These are phyloP conservation scores for Heliconius eleuchia DNA, from an alignment of 1,140 invertebrate species.

Conservation along the genomic window DNA sequence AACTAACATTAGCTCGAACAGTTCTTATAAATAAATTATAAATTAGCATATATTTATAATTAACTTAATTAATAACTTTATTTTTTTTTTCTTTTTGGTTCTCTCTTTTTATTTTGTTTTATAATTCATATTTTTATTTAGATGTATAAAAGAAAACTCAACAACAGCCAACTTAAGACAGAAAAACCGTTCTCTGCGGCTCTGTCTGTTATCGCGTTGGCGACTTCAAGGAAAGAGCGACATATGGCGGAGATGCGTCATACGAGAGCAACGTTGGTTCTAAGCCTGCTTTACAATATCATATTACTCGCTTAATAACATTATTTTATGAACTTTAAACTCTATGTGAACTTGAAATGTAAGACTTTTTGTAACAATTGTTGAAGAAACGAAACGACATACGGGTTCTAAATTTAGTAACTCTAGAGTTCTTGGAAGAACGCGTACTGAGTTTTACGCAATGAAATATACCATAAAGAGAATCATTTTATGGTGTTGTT, in stretches of 20 bases:
- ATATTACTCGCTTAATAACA: constrained; percentile 21
- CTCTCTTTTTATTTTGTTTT: too few species aligned
- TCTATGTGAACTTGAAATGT: background rate
- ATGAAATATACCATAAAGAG: constrained; percentile 2
- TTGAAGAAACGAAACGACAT: background rate
- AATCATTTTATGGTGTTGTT: background rate
- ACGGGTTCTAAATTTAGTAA: constrained; percentile 1
- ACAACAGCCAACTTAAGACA: background rate
- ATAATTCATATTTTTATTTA: too few species aligned
- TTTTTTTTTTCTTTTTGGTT: too few species aligned
- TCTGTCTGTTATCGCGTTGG: constrained; percentile 45
- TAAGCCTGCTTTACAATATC: constrained; percentile 26
- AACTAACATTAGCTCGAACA: background rate
- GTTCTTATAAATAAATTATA: background rate
- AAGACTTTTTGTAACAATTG: background rate
- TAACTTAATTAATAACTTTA: too few species aligned
- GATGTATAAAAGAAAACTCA: background rate
- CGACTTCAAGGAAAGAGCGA: constrained; percentile 69
- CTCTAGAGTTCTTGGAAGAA: constrained; percentile 2
- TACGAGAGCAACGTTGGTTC: constrained; percentile 25
- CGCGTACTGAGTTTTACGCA: constrained; percentile 1
- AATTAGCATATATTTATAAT: too few species aligned
- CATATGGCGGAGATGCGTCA: constrained; percentile 72
- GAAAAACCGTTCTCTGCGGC: constrained; percentile 22
- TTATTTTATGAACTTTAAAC: constrained; percentile 24